These are phyloP conservation scores for Aromia moschata DNA, from an alignment of 2,888 invertebrate species.

Conservation along the genomic window DNA sequence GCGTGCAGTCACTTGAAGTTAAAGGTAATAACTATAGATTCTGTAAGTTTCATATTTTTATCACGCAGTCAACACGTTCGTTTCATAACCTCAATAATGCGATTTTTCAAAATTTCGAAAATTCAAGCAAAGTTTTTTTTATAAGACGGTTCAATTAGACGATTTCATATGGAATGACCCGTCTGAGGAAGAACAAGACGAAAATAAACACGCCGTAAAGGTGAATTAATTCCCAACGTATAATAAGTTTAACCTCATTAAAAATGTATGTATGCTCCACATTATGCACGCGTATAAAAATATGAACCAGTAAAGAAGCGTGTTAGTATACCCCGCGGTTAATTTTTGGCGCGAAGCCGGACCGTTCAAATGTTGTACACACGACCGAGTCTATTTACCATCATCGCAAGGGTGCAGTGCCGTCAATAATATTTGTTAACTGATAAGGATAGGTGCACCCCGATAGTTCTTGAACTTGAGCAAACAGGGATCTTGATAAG, in stretches of 20 bases:
- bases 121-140: too few species aligned
- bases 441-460: conserved; percentile 48
- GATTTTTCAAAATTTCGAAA: too few species aligned
- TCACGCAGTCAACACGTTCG: too few species aligned
- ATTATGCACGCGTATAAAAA: conserved; percentile 33
- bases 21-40: too few species aligned
- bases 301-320: conserved; percentile 29
- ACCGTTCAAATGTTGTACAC: too few species aligned
- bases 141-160: too few species aligned
- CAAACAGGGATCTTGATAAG: conserved; percentile 49
- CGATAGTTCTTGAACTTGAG: conserved; percentile 43
- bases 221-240: conserved; percentile 33
- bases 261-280: conserved; percentile 36
- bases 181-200: neutral
- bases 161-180: too few species aligned
- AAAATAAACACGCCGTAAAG: neutral
- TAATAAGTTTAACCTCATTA: conserved; percentile 30
- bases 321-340: conserved; percentile 34
- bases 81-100: too few species aligned
- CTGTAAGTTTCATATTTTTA: too few species aligned
- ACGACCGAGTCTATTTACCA: conserved; percentile 28
- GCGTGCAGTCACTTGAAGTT: too few species aligned
- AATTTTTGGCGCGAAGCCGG: conserved; percentile 31
- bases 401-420: conserved; percentile 31
- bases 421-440: conserved; percentile 43